Percentiles rank a stretch among this genome's conserved stretches.
Evolutionary conservation across 2,888 invertebrate genomes (phyloP).

Genomic region (Eumacrocentrus americanus): DNA sequence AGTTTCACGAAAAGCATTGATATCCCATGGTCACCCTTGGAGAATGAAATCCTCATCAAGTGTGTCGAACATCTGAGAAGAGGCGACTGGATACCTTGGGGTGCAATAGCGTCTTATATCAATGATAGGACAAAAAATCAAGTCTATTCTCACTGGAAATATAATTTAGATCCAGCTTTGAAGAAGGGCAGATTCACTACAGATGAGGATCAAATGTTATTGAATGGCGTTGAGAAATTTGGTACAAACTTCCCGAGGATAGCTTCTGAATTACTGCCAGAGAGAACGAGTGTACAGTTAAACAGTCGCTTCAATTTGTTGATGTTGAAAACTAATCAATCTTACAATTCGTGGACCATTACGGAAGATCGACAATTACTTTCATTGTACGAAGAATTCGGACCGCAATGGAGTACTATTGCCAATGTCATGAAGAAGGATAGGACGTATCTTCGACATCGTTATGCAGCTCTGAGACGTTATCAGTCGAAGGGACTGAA

Average conservation of each 20-base stretch:
- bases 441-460: conserved; percentile 68
- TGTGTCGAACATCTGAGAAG: conserved; percentile 70
- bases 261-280: conserved; percentile 67
- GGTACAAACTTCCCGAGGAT: conserved; percentile 68
- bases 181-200: conserved; percentile 70
- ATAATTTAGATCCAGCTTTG: conserved; percentile 60
- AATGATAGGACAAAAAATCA: conserved; percentile 70
- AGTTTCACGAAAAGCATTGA: conserved; percentile 38
- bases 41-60: conserved; percentile 70
- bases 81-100: conserved; percentile 77
- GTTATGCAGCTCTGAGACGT: conserved; percentile 63
- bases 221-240: conserved; percentile 69
- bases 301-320: conserved; percentile 68
- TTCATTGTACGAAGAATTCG: conserved; percentile 63
- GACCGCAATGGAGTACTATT: conserved; percentile 64
- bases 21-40: conserved; percentile 69
- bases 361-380: conserved; percentile 68
- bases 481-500: conserved; percentile 38
- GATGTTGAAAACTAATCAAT: conserved; percentile 51
- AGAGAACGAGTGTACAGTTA: conserved; percentile 69
- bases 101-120: conserved; percentile 70
- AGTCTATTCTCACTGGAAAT: conserved; percentile 66
- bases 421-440: conserved; percentile 65
- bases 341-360: conserved; percentile 67
- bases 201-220: conserved; percentile 71